phyloP scores from a whole-genome alignment of 2,888 invertebrate species.

The Eutolmus rufibarbis region DNA sequence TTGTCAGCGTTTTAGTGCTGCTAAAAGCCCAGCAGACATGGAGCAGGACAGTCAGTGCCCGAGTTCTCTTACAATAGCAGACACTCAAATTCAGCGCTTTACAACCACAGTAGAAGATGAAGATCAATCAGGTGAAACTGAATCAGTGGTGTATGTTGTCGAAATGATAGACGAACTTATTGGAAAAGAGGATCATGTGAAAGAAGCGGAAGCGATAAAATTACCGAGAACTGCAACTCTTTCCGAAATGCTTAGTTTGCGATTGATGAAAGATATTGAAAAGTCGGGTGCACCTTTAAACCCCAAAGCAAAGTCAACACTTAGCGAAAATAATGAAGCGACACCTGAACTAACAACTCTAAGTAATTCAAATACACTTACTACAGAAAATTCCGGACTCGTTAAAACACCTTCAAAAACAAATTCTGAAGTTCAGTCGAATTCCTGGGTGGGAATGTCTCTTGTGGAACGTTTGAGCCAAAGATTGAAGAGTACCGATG shows the following conservation, averaged over 20 bases:
- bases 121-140: not conserved
- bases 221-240: not conserved
- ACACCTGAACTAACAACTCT: not conserved
- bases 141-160: not conserved
- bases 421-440: not conserved
- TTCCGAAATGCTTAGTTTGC: not conserved
- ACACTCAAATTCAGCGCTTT: conserved; percentile 38
- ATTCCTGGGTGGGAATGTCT: not conserved
- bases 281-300: not conserved
- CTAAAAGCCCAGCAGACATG: not conserved
- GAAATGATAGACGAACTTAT: not conserved
- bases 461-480: conserved; percentile 17
- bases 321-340: not conserved
- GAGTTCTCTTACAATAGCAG: conserved; percentile 9
- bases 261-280: not conserved
- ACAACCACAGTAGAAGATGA: not conserved
- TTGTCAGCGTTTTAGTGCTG: conserved; percentile 31
- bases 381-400: not conserved
- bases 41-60: conserved; percentile 33
- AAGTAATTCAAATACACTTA: not conserved
- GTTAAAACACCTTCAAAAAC: not conserved
- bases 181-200: not conserved
- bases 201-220: not conserved
- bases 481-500: conserved; percentile 3
- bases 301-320: not conserved